These are phyloP conservation scores for Chloroceryle inda DNA, from an alignment of 2,797 vertebrate genomes.

Conservation along the genomic window DNA sequence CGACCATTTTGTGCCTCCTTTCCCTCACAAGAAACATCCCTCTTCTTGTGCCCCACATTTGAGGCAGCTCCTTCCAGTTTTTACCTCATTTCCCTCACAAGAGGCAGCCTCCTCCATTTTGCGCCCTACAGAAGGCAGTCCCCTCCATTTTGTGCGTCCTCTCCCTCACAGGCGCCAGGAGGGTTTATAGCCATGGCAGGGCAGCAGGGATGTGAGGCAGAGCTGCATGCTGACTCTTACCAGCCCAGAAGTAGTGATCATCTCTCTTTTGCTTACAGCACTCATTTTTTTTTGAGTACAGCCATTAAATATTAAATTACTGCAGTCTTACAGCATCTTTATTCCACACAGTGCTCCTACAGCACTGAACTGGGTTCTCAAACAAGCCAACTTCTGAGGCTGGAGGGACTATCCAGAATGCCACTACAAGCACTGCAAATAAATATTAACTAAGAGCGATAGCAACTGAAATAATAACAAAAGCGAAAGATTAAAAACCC, in stretches of 20 bases:
- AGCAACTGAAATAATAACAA: neutral
- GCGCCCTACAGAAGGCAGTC: no score
- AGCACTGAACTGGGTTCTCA: neutral
- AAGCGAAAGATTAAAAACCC: fast-evolving
- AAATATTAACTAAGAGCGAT: neutral
- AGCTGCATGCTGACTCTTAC: fast-evolving
- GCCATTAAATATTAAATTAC: conserved; percentile 26
- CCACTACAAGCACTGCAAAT: neutral
- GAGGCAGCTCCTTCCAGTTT: neutral
- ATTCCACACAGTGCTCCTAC: neutral
- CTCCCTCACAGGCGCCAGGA: neutral
- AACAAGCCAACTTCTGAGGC: neutral
- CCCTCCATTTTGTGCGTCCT: neutral
- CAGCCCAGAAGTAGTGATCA: fast-evolving
- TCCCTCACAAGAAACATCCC: neutral
- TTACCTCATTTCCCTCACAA: neutral
- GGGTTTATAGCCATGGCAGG: neutral
- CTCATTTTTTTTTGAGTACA: neutral
- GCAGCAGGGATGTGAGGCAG: neutral
- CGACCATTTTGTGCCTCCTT: neutral
- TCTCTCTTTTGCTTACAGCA: neutral
- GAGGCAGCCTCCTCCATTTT: neutral
- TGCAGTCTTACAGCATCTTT: neutral
- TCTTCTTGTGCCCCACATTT: neutral
- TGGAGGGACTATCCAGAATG: neutral